Conservation (phyloP, 2,113 vertebrate species). For the Atractosteus spatula region DNA sequence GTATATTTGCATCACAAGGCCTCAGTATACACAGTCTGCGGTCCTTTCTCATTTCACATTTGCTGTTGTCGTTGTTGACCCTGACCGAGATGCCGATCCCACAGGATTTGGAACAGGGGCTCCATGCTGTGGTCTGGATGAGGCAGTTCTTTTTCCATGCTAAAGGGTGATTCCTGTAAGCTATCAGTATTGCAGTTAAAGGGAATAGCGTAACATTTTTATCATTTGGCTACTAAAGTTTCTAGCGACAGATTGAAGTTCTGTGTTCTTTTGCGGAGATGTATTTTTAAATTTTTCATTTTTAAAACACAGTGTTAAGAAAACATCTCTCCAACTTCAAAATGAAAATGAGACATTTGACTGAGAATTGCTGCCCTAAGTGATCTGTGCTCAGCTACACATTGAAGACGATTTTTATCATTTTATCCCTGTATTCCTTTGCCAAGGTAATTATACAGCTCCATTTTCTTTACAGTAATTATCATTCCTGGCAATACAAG, state of each 20-base stretch:
- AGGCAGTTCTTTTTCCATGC: slow-evolving; percentile 89
- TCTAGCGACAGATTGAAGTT: too few species aligned
- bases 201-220: background rate
- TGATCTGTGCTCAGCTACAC: too few species aligned
- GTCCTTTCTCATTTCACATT: slow-evolving; percentile 87
- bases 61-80: slow-evolving; percentile 84
- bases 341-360: too few species aligned
- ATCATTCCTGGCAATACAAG: slow-evolving; percentile 28
- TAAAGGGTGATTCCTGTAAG: slow-evolving; percentile 85
- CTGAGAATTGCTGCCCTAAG: too few species aligned
- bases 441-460: slow-evolving; percentile 10
- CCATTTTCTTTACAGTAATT: slow-evolving; percentile 20
- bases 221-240: too few species aligned
- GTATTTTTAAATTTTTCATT: too few species aligned
- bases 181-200: slow-evolving; percentile 73
- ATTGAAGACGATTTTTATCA: too few species aligned
- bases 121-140: slow-evolving; percentile 89
- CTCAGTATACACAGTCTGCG: slow-evolving; percentile 83
- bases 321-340: too few species aligned
- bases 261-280: too few species aligned
- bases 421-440: background rate
- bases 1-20: slow-evolving; percentile 71
- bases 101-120: slow-evolving; percentile 87
- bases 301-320: too few species aligned
- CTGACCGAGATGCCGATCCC: slow-evolving; percentile 87